phyloP scores from a whole-genome alignment of 2,888 invertebrate species.

The Patella caerulea region DNA sequence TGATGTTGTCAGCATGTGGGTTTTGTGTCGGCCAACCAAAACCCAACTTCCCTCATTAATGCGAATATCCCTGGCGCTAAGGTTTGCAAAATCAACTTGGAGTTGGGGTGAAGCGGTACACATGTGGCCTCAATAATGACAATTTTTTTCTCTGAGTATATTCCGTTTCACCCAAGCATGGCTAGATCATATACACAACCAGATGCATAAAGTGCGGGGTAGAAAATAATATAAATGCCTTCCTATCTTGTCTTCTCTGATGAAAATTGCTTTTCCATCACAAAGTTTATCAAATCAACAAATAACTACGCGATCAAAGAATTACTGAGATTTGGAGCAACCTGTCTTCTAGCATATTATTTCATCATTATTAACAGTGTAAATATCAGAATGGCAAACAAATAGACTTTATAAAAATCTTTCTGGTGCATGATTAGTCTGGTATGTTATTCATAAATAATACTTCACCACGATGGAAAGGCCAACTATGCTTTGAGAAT shows the following conservation, averaged over 20 bases:
- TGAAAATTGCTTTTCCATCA: neutral
- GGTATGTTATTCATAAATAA: too few relatives aligned
- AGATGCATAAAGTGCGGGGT: neutral
- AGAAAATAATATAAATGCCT: neutral
- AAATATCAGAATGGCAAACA: neutral
- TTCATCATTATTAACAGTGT: neutral
- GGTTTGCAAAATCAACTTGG: conserved; percentile 5
- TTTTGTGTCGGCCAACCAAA: conserved; percentile 5
- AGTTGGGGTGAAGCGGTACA: conserved; percentile 6
- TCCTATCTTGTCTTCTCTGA: neutral
- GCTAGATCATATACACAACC: conserved; percentile 5
- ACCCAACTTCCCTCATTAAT: neutral
- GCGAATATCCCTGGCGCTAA: conserved; percentile 6
- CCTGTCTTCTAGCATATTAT: conserved; percentile 5
- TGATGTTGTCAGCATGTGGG: conserved; percentile 7
- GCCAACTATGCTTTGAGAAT: too few relatives aligned
- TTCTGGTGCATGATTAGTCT: too few relatives aligned
- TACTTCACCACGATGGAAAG: too few relatives aligned
- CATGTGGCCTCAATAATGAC: conserved; percentile 8
- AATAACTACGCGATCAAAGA: conserved; percentile 8
- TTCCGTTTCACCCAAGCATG: conserved; percentile 3
- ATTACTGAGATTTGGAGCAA: neutral
- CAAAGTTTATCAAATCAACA: conserved; percentile 4
- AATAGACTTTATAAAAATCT: neutral
- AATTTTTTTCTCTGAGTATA: conserved; percentile 2